These are phyloP conservation scores for Zygogramma bicolorata DNA, from an alignment of 2,888 invertebrate species.

Conservation along the genomic window DNA sequence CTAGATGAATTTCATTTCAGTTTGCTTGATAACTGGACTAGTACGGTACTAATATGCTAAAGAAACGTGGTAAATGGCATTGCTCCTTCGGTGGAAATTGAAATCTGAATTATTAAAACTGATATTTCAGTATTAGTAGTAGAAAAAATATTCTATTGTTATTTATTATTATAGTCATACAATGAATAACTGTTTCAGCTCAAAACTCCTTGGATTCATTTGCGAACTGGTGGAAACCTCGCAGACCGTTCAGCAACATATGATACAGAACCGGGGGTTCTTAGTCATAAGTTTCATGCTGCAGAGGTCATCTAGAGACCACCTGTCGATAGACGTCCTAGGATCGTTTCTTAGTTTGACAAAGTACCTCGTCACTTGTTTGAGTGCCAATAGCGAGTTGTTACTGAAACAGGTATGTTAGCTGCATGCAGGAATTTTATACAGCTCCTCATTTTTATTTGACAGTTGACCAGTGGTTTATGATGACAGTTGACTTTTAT, in stretches of 20 bases:
- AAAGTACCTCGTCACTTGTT: constrained; percentile 92
- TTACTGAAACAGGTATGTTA: constrained; percentile 86
- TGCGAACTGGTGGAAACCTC: constrained; percentile 97
- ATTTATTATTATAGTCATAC: background rate
- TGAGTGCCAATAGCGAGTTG: constrained; percentile 92
- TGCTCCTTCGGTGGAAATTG: too few species aligned
- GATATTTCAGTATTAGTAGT: too few species aligned
- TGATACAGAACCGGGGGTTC: constrained; percentile 98
- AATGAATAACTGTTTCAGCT: constrained; percentile 72
- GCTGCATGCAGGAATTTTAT: background rate
- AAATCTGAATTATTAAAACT: too few species aligned
- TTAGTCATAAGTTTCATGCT: constrained; percentile 97
- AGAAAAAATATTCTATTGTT: too few species aligned
- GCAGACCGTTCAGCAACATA: constrained; percentile 98
- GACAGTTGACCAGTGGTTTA: too few species aligned
- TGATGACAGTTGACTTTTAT: too few species aligned
- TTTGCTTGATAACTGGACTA: too few species aligned
- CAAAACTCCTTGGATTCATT: constrained; percentile 95
- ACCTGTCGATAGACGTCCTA: constrained; percentile 93
- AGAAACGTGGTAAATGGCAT: too few species aligned
- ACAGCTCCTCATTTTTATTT: background rate
- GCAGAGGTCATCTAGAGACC: constrained; percentile 92
- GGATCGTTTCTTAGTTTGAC: constrained; percentile 92
- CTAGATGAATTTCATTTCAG: too few species aligned
- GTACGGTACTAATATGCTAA: too few species aligned